Evolutionary conservation across 2,113 vertebrate genomes (phyloP), one percentile per base, ranked within the genome.

Genomic region (Clupea harengus): DNA sequence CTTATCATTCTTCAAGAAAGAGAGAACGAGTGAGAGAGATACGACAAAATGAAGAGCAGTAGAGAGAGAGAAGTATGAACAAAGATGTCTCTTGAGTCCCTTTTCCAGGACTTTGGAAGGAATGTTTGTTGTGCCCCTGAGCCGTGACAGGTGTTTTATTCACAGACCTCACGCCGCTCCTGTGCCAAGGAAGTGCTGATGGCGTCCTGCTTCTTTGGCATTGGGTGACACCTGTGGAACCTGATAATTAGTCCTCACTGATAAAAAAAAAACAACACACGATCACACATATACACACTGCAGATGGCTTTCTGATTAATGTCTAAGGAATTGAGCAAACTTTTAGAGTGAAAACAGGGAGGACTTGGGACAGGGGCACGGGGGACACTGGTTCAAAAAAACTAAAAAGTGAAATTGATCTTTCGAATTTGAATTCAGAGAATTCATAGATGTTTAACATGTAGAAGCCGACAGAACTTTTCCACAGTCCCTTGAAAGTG

Each of bases 121-220:
- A 15, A 46, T 84, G 4, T 25, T 72, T 28, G n/a, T 46, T 83
- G 49, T 28, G 39, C 8, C 45, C 49, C 17, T 6, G 11, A 18
- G 39, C 47, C 18, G 54, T 4, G 45, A 4, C 45, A 86, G 82
- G 86, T 84, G 86, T 87, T 87, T 57, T 46, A 82, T 75, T 87
- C 57, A 32, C 54, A 75, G 39, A 22, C 60, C 47, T 82, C 60
- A 46, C 64, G 46, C 46, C 5, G 6, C 20, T 4, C 75, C 5
- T 9, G 8, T 72, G 80, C 1, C 25, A 32, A n/a, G n/a, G n/a
- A n/a, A n/a, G n/a, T n/a, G n/a, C n/a, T n/a, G n/a, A n/a, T n/a
- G 10, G 32, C n/a, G 52, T 64, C 13, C 49, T 49, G 22, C 47
- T 64, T 25, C 10, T 32, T 32, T 72, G 6, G 44, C 84, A 85